These are phyloP conservation scores for Pterostichus niger DNA, from an alignment of 2,888 invertebrate genomes.

Conservation along the genomic window DNA sequence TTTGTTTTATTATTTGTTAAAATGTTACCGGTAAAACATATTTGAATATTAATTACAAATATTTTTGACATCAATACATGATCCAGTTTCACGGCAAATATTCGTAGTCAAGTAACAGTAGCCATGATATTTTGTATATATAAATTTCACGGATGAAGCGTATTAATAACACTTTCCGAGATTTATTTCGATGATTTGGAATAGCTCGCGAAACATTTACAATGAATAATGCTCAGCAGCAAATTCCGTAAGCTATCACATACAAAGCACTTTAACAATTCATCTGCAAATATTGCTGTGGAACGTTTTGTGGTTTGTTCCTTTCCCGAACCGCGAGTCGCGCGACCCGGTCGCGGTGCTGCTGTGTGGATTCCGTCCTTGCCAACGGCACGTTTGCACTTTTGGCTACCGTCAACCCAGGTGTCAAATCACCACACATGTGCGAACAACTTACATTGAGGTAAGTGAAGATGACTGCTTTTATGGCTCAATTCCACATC, in stretches of 20 bases:
- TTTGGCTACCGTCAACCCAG: not conserved
- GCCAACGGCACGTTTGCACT: not conserved
- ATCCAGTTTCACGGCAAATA: no score
- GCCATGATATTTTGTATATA: slow-evolving; percentile 2
- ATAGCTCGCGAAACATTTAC: slow-evolving; percentile 42
- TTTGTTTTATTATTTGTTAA: no score
- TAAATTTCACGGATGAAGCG: slow-evolving; percentile 23
- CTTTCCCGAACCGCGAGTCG: slow-evolving; percentile 1
- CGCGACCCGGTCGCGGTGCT: not conserved
- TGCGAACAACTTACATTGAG: no score
- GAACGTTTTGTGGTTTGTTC: not conserved
- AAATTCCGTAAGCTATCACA: slow-evolving; percentile 48
- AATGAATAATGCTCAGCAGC: slow-evolving; percentile 37
- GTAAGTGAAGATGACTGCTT: no score
- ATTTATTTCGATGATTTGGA: slow-evolving; percentile 36
- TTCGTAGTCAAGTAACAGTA: no score
- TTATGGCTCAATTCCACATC: no score
- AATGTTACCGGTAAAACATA: no score
- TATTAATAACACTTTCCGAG: slow-evolving; percentile 20
- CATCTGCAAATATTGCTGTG: slow-evolving; percentile 42
- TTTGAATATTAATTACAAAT: no score
- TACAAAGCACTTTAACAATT: slow-evolving; percentile 46
- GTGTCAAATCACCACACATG: no score
- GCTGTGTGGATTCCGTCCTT: not conserved
- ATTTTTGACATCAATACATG: no score